phyloP scores from a whole-genome alignment of 2,113 vertebrate genomes.

The Platichthys flesus region DNA sequence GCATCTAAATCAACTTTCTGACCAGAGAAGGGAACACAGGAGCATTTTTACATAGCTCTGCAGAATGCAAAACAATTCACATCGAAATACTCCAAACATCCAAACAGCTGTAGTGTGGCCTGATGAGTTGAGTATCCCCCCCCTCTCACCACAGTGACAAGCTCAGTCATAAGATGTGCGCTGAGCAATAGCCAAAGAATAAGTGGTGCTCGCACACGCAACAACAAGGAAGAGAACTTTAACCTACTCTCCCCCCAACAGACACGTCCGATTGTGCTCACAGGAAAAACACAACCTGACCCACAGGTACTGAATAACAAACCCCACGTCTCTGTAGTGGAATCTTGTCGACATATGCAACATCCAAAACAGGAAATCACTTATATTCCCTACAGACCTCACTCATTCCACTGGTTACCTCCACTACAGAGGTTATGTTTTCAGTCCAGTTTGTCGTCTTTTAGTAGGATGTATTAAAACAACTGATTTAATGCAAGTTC shows the following conservation, averaged over 20 bases:
- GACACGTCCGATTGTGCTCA: not conserved
- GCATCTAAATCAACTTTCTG: not conserved
- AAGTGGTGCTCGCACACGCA: not conserved
- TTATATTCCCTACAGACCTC: not conserved
- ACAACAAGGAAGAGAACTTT: conserved; percentile 12
- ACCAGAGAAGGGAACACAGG: too few relatives aligned
- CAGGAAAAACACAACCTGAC: not conserved
- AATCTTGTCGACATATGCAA: not conserved
- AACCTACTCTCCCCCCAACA: not conserved
- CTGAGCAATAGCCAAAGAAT: not conserved
- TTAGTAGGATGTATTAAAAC: not conserved
- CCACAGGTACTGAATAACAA: not conserved
- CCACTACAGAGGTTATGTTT: not conserved
- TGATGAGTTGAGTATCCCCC: not conserved
- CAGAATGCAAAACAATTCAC: too few relatives aligned
- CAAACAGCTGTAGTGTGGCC: too few relatives aligned
- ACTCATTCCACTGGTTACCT: not conserved
- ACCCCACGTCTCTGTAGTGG: not conserved
- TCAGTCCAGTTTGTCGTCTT: not conserved
- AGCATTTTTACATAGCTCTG: too few relatives aligned
- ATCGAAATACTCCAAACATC: too few relatives aligned
- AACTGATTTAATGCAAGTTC: not conserved
- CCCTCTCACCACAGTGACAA: not conserved
- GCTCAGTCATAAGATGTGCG: not conserved
- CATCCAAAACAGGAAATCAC: conserved; percentile 30